These are phyloP conservation scores for Criorhina ranunculi DNA, from an alignment of 2,888 invertebrate genomes.

Conservation along the genomic window DNA sequence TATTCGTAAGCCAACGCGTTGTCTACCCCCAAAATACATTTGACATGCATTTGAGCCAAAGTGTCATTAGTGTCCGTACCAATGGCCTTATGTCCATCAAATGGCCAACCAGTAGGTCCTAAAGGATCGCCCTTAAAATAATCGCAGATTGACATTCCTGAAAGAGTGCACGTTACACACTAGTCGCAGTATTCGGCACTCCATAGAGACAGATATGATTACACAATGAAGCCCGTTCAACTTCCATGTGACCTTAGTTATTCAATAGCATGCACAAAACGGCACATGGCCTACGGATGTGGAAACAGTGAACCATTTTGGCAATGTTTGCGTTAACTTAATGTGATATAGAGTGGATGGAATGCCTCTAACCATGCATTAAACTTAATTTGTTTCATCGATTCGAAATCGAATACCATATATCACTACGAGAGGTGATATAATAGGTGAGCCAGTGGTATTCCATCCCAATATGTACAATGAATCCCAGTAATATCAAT, in stretches of 20 bases:
- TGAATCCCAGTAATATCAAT: conserved; percentile 63
- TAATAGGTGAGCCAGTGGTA: conserved; percentile 16
- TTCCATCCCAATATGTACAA: conserved; percentile 37
- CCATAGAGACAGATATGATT: conserved; percentile 42
- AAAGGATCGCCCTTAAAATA: conserved; percentile 41
- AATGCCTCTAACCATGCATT: conserved; percentile 25
- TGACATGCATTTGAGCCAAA: conserved; percentile 62
- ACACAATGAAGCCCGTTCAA: conserved; percentile 24
- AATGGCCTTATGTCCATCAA: conserved; percentile 21
- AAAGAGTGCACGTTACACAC: conserved; percentile 62
- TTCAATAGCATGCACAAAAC: not conserved
- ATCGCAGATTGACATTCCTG: conserved; percentile 59
- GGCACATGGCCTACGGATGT: not conserved
- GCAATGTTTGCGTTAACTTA: conserved; percentile 53
- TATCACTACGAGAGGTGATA: conserved; percentile 36
- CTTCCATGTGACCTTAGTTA: conserved; percentile 13
- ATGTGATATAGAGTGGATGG: conserved; percentile 45
- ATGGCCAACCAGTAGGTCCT: not conserved
- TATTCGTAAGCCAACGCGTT: conserved; percentile 49
- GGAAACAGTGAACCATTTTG: conserved; percentile 36
- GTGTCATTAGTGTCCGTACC: conserved; percentile 48
- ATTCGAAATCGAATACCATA: conserved; percentile 59
- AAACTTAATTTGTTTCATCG: conserved; percentile 60
- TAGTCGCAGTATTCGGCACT: not conserved
- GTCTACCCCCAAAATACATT: conserved; percentile 36